Percentiles rank a stretch among this genome's conserved stretches.
phyloP scores from a whole-genome alignment of 2,113 vertebrate genomes.

The Ornithorhynchus anatinus region DNA sequence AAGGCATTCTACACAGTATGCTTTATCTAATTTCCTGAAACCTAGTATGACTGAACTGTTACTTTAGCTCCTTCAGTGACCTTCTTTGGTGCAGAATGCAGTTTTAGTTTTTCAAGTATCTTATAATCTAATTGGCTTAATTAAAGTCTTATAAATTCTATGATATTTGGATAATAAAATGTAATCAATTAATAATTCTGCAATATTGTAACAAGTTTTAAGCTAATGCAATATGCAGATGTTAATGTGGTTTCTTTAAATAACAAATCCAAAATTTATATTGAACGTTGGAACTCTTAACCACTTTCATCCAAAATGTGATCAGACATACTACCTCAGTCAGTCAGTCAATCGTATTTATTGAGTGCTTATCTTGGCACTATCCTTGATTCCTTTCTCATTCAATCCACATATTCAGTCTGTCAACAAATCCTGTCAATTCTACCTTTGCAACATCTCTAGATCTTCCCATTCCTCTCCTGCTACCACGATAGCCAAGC shows the following conservation, averaged over 20 bases:
- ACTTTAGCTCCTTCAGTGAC: not conserved
- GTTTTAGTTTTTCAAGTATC: not conserved
- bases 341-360: no score
- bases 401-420: no score
- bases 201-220: conserved; percentile 31
- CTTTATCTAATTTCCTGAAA: conserved; percentile 16
- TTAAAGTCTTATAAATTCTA: conserved; percentile 49
- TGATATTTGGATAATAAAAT: conserved; percentile 48
- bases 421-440: no score
- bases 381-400: no score
- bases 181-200: conserved; percentile 40
- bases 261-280: conserved; percentile 30
- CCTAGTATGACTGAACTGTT: conserved; percentile 24
- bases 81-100: not conserved
- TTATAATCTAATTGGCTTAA: conserved; percentile 34
- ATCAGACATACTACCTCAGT: no score
- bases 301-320: no score
- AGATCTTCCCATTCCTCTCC: no score
- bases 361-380: no score
- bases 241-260: conserved; percentile 33
- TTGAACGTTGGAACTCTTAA: no score
- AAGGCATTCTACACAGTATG: not conserved
- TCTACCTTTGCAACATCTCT: no score
- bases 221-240: conserved; percentile 45
- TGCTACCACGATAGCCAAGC: no score